Evolutionary conservation across 2,888 invertebrate genomes (phyloP), one percentile per base, ranked within the genome.

Genomic region (Rugalucina vietnamica): DNA sequence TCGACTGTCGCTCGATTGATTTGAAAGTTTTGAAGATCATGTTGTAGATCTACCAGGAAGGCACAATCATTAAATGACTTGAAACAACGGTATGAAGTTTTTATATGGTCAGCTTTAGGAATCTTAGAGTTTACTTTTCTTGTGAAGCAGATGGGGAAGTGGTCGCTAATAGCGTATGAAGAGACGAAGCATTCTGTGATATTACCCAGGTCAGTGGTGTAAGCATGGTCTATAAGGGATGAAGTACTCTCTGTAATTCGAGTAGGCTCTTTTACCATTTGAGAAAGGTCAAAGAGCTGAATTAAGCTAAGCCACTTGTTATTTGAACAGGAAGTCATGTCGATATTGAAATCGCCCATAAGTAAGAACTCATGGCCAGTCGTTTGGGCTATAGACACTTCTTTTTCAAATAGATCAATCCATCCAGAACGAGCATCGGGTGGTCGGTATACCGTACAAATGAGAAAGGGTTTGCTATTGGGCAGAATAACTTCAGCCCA

Each of bases 341-440:
- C 50, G 24, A 74, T 74, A 34, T 74, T 74, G 29, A 74, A 27
- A 54, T 74, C 74, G 10, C 74, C 74, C 74, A 74, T 74, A 8
- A 74, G 27, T n/a, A 49, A 14, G 27, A 50, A 37, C n/a, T 74
- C 74, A 24, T 21, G 24, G n/a, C 39, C 32, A 21, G 24, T 74
- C 18, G 24, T 5, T 24, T 49, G n/a, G 27, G 74, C 74, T 8
- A 32, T 32, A 27, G 49, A 43, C 4, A 74, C 21, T 37, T 74
- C 50, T 14, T 43, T 43, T 18, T 74, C 50, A 21, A 74, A 74
- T 29, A 43, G 34, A 74, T 74, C 39, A n/a, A 50, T 43, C 74
- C 74, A 50, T 54, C 27, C 29, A 4, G 50, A 37, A 21, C 43
- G 24, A 24, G 27, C 36, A 49, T 43, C 21, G 27, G 74, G 74